These are phyloP conservation scores for Steinernema khuongi DNA, from an alignment of 1,140 invertebrate genomes.

Conservation along the genomic window DNA sequence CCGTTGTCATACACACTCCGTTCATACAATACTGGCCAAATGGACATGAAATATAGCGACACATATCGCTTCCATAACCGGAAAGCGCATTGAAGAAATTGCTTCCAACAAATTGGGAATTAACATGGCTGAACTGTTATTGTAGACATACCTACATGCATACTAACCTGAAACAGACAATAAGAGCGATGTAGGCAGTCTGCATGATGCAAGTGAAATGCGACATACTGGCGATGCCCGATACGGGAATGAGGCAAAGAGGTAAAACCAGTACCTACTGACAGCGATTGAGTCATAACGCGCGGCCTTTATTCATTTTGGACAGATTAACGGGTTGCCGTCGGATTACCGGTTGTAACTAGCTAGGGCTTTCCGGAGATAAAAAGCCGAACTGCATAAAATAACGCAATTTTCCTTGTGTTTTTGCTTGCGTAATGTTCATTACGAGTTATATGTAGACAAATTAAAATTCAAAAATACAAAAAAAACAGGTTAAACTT, in stretches of 20 bases:
- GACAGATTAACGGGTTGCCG: not conserved
- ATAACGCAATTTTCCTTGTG: no score
- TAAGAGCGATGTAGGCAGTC: not conserved
- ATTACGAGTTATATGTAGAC: no score
- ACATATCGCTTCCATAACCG: constrained; percentile 52
- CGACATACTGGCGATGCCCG: no score
- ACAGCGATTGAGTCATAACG: not conserved
- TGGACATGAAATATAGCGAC: constrained; percentile 55
- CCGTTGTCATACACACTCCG: constrained; percentile 44
- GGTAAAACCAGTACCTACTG: not conserved
- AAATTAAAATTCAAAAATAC: no score
- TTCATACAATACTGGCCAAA: constrained; percentile 56
- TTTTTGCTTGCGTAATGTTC: no score
- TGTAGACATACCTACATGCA: no score
- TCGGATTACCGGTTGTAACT: constrained; percentile 12
- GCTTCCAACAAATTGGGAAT: constrained; percentile 46
- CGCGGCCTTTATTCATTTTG: not conserved
- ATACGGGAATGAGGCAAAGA: not conserved
- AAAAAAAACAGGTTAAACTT: no score
- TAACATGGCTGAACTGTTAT: constrained; percentile 17
- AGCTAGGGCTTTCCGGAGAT: not conserved
- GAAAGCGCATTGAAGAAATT: constrained; percentile 49
- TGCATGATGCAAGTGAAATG: not conserved
- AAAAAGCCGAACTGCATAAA: no score
- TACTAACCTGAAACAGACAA: not conserved